Evolutionary conservation across 2,113 vertebrate genomes (phyloP), one percentile per base, ranked within the genome.

Genomic region (Anoplopoma fimbria): DNA sequence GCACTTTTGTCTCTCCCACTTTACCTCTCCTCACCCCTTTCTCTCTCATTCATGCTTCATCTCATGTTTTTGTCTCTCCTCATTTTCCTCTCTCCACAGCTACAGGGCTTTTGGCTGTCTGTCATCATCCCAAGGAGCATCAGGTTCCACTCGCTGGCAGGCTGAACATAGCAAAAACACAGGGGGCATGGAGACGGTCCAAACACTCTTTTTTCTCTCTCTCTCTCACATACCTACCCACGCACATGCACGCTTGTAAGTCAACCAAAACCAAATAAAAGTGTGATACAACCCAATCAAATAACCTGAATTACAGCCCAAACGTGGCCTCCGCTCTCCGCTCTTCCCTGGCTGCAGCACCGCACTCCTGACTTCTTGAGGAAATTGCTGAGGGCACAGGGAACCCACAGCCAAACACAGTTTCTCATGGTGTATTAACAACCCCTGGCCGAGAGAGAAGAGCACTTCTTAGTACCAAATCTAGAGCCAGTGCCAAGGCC

Each of bases 301-400:
- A 87, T 83, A 87, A 82, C 87, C 87, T 88, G 83, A 89, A 85
- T 63, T 77, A 87, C 74, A 25, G 74, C 90, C 79, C 84, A 86
- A 83, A 79, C 81, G 84, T 83, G 64, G 42, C 65, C 65, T 51
- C 21, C 49, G 2, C 19, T 23, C 47, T 45, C 36, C 14, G 1
- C 47, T 49, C 70, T 79, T 69, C 77, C 67, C 65, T 72, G 63
- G 63, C 85, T 49, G 51, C 86, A 82, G 62, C 72, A 76, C 82
- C 12, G 19, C 64, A 69, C 61, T 81, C 51, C 79, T 79, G 81
- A 78, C 77, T 87, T 87, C 74, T 89, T 79, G 61, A 91, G 89
- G 90, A 92, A 93, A 93, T 91, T 78, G 84, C 87, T 93, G 88
- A 91, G 90, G 91, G 85, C 83, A 86, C 77, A 75, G 89, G 83